Conservation (phyloP, 1,140 invertebrate genomes). For the Achroia grisella region DNA sequence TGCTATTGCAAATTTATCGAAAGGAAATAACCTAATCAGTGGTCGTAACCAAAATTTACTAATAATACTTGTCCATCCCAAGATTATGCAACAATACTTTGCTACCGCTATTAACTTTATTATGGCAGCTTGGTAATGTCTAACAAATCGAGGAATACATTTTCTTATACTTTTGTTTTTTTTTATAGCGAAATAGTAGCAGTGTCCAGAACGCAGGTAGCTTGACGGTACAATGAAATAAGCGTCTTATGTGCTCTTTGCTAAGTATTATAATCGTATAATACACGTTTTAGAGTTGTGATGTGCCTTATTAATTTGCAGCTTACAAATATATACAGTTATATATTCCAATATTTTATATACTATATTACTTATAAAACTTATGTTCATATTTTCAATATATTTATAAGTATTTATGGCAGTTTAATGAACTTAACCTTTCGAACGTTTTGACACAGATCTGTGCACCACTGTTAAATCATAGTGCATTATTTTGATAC, state of each 20-base stretch:
- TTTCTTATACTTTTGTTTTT: constrained; percentile 14
- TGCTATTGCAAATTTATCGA: too few species aligned
- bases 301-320: constrained; percentile 19
- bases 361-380: neutral
- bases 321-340: constrained; percentile 2
- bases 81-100: too few species aligned
- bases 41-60: too few species aligned
- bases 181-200: constrained; percentile 29
- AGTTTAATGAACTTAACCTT: neutral
- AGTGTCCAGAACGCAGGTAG: constrained; percentile 19
- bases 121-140: too few species aligned
- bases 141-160: too few species aligned
- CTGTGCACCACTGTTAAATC: neutral
- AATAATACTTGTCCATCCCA: too few species aligned
- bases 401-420: neutral
- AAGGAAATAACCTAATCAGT: too few species aligned
- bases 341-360: neutral
- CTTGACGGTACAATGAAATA: constrained; percentile 4
- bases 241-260: neutral
- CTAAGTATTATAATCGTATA: constrained; percentile 5
- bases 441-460: too few species aligned
- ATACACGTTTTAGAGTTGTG: constrained; percentile 4
- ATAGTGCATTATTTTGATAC: too few species aligned
- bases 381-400: neutral
- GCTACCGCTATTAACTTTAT: too few species aligned